Evolutionary conservation across 2,113 vertebrate genomes (phyloP), one percentile per base, ranked within the genome.

Genomic region (Hiodon alosoides): DNA sequence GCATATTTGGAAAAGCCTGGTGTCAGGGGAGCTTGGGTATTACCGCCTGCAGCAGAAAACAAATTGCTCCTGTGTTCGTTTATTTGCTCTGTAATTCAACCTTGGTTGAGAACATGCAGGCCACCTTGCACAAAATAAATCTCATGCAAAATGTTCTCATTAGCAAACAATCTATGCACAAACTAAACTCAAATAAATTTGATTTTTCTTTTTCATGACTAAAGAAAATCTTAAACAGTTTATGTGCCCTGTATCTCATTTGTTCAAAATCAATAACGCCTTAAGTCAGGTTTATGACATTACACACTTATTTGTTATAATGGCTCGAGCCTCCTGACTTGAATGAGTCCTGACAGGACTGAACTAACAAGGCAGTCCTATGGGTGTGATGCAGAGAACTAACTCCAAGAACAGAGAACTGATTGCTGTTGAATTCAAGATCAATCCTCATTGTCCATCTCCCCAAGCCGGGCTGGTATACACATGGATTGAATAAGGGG

Each of bases 201-300:
- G 48, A 66, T 66, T 7, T 48, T 5, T 66, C 31, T 47, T 48
- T 66, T 55, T 66, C 64, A 47, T 66, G 5, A 11, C 46, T 5
- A 65, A 66, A 10, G 64, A 47, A 48, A 66, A 47, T 31, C 16
- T 31, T n/a, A 31, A 3, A 48, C 8, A 66, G 17, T 47, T 6
- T 31, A 65, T 46, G 47, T 65, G 52, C 4, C n/a, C 31, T 50
- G 13, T 52, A 72, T 77, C 52, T 69, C 76, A 48, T 75, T 77
- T 48, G 67, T 4, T 69, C 4, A 69, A 59, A 5, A 47, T 17
- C 62, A 71, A 59, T 75, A 77, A 81, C 81, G 74, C n/a, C 58
- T 77, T 75, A 72, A 79, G 31, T 31, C 31, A 31, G 2, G 31
- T 31, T 31, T 31, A 31, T 31, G 31, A 31, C 31, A 31, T 31